phyloP scores from a whole-genome alignment of 2,797 vertebrate species.

The Argentina silus region DNA sequence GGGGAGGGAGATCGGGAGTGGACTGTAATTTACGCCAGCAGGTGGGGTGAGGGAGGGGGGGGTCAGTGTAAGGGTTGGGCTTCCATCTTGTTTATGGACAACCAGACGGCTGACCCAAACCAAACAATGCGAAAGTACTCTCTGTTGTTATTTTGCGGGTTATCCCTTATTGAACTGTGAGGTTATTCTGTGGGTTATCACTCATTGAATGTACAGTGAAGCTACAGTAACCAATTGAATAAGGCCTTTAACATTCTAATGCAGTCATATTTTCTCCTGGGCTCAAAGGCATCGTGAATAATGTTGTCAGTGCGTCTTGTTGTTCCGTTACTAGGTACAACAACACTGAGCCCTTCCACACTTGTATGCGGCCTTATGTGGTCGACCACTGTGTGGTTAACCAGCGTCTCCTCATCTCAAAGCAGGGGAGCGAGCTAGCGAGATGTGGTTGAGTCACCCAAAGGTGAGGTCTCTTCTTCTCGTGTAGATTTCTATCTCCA shows the following conservation, averaged over 20 bases:
- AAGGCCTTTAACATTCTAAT: too few relatives aligned
- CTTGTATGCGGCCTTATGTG: background rate
- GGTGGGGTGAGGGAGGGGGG: slow-evolving; percentile 37
- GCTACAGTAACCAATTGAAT: too few relatives aligned
- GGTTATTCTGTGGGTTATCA: background rate
- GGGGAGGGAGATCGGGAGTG: background rate
- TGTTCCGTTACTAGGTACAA: too few relatives aligned
- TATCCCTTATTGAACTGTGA: background rate
- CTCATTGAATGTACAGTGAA: background rate
- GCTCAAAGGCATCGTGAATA: too few relatives aligned
- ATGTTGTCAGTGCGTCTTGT: too few relatives aligned
- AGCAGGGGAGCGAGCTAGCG: background rate
- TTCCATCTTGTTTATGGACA: background rate
- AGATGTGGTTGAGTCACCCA: background rate
- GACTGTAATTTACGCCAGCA: slow-evolving; percentile 38
- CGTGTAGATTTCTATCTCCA: background rate
- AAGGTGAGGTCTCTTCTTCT: too few relatives aligned
- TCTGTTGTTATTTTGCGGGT: too few relatives aligned
- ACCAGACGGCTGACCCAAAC: slow-evolving; percentile 35
- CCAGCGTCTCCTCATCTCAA: background rate
- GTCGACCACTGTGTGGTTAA: background rate
- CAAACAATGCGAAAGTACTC: background rate
- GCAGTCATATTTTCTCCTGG: too few relatives aligned
- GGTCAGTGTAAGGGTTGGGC: slow-evolving; percentile 27
- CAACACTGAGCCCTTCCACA: background rate